Evolutionary conservation across 2,797 vertebrate species (phyloP).

Genomic region (Pangasius mekongensis): DNA sequence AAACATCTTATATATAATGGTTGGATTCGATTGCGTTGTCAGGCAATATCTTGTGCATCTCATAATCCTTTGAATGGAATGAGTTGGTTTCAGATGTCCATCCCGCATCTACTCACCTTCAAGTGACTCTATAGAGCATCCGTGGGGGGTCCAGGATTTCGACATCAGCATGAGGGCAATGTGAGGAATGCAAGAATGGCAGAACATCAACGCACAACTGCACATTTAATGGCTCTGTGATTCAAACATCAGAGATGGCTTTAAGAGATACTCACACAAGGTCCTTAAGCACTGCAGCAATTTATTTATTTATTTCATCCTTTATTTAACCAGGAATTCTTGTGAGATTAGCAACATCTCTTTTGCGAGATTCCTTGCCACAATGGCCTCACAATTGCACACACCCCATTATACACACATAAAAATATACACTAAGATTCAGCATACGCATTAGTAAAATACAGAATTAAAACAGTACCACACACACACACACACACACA

Average conservation of each 20-base stretch:
- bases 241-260: no score
- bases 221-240: background rate
- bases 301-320: background rate
- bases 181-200: background rate
- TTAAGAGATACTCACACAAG: background rate
- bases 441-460: background rate
- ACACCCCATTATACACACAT: background rate
- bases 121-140: background rate
- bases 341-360: background rate
- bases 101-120: background rate
- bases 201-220: background rate
- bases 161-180: background rate
- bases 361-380: background rate
- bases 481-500: no score
- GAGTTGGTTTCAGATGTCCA: background rate
- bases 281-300: background rate
- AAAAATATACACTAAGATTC: background rate
- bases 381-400: background rate
- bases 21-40: background rate
- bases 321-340: background rate
- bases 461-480: background rate
- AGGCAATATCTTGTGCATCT: background rate
- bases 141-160: background rate
- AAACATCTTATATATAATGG: background rate
- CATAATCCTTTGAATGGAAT: background rate